Evolutionary conservation across 2,797 vertebrate genomes (phyloP).

Genomic region (Bovichtus variegatus): DNA sequence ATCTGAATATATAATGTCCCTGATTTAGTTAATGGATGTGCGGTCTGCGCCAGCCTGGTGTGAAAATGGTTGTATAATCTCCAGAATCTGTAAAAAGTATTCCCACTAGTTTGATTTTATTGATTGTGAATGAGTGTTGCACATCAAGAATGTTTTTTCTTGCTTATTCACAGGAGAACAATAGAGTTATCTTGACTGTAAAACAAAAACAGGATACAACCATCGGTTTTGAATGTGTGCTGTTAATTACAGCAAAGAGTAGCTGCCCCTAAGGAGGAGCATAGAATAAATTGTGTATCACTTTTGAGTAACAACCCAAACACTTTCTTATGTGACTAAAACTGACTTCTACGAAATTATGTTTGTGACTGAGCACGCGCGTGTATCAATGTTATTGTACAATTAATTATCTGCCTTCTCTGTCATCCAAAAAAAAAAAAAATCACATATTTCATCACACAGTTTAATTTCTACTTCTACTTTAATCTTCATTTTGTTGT

Average conservation of each 20-base stretch:
- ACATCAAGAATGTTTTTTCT: constrained; percentile 28
- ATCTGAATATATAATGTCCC: constrained; percentile 51
- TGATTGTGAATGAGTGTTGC: constrained; percentile 55
- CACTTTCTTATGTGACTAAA: background rate
- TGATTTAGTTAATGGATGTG: constrained; percentile 50
- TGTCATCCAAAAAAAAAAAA: background rate
- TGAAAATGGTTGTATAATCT: constrained; percentile 29
- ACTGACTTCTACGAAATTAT: background rate
- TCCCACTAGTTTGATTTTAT: constrained; percentile 39
- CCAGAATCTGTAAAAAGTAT: constrained; percentile 44
- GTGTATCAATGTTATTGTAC: background rate
- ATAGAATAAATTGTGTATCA: constrained; percentile 15
- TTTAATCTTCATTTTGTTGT: background rate
- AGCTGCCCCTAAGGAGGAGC: constrained; percentile 28
- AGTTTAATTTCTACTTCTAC: background rate
- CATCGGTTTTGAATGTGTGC: constrained; percentile 19
- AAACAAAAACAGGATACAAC: constrained; percentile 33
- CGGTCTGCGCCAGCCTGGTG: constrained; percentile 19
- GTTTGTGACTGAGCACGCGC: background rate
- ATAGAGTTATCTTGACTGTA: constrained; percentile 24
- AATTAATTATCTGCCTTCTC: background rate
- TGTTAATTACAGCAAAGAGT: constrained; percentile 38
- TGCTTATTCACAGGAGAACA: constrained; percentile 46
- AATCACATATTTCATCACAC: background rate
- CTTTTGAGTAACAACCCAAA: constrained; percentile 13